Base-by-base conservation (phyloP, 2,113 vertebrate species). In the Dendropsophus ebraccatus region DNA sequence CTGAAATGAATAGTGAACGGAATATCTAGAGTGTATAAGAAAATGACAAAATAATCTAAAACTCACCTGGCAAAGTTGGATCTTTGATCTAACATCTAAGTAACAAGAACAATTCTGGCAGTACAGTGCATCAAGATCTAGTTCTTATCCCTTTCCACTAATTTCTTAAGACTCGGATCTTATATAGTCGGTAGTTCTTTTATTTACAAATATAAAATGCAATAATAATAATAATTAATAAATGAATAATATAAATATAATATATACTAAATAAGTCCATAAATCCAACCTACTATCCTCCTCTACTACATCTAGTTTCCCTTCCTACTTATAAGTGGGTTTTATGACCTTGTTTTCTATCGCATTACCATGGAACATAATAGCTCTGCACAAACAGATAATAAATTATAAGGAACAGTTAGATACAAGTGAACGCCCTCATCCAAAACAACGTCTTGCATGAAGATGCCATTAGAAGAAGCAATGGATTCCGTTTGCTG, bases 381-480 rank as follows among this genome's bases (percentile, higher is more conserved):
- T 1, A 12, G 30, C 14, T 12, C 5, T 69, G 9, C 35, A 19
- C 25, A 76, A 60, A 62, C 5, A 21, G 28, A 21, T 69, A 69
- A 69, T 37, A 67, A 32, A 67, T 32, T 16, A 16, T 80, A 41
- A 41, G 1, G 56, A 41, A 54, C 56, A 52, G 25, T 58, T 58
- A 60, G 56, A 35, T 32, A 30, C 60, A 67, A 35, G 54, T 85
- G 78, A 41, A 41, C 41, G 8, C 3, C 41, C 17, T 81, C 52
- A 60, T 72, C 65, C 11, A 85, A 35, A 79, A 72, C 70, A 73
- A 21, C 12, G 16, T 79, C 73, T 52, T 72, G 54, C 88, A 58
- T 58, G 89, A 72, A 89, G 82, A 78, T 47, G 80, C 8, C 58
- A 37, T 70, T 83, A 86, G 7, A 9, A 12, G 86, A n/a, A 87